Base-by-base conservation (phyloP, 2,888 invertebrate species). In the Nomada flava region DNA sequence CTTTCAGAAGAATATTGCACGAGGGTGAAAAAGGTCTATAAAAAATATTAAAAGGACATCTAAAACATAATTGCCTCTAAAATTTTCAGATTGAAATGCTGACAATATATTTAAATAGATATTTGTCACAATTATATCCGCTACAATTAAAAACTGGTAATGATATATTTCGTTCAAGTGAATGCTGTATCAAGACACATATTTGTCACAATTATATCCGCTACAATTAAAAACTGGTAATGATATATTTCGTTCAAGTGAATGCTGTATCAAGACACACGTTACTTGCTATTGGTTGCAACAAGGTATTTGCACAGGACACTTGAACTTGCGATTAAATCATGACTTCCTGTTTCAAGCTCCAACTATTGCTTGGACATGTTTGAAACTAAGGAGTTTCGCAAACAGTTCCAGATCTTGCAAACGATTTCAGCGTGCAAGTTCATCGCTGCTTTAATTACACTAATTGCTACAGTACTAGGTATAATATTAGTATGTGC, bases 281-380 rank as follows among this genome's bases (percentile, higher is more conserved):
- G 36, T 36, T 23, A 42, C 20, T 50, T 47, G 42, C 64, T 15
- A 65, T 64, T 71, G 15, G 52, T 60, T 13, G 26, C 11, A 44
- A 50, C 65, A 65, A 71, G 42, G 59, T 64, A 65, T 71, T 71
- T 60, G 65, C 59, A 53, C 44, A 50, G 57, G 55, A 29, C 42
- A 64, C 55, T 53, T 65, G 68, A 36, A 79, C 68, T 82, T 70
- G 79, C 52, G 36, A 69, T 79, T 64, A 47, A 75, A 72, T 79
- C 71, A 65, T 42, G 70, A 42, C 63, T 59, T 73, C 53, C 68
- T 29, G 36, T 68, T 68, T 44, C 44, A 65, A 82, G 71, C 69
- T 79, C 26, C 20, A 65, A 67, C 68, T 72, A 44, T 71, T 15
- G 57, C 26, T 26, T 47, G 63, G 64, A 70, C 78, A 62, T 71